phyloP scores from a whole-genome alignment of 2,888 invertebrate species.

The Polyommatus iphigenia region DNA sequence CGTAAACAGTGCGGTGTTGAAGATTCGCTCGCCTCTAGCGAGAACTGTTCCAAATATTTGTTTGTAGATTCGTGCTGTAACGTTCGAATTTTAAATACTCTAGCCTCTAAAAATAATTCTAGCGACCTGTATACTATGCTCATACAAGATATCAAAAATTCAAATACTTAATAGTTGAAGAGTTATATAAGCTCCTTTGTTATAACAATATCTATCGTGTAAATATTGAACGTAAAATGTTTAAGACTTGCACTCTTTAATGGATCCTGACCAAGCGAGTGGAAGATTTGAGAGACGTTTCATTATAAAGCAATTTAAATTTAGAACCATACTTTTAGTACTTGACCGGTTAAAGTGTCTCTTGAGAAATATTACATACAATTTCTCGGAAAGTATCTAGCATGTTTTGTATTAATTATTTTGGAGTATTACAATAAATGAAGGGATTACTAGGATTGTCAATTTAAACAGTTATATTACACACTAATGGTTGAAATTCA shows the following conservation, averaged over 20 bases:
- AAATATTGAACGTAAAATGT: neutral
- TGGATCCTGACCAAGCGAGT: slow-evolving; percentile 9
- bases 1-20: slow-evolving; percentile 1
- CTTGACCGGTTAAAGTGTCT: neutral
- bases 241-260: neutral
- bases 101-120: neutral
- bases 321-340: neutral
- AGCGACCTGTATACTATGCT: neutral
- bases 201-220: neutral
- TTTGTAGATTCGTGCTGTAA: neutral
- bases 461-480: neutral
- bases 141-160: neutral
- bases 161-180: neutral
- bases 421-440: neutral
- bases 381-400: neutral
- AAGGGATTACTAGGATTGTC: neutral
- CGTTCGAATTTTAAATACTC: neutral
- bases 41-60: slow-evolving; percentile 3
- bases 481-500: slow-evolving; percentile 1
- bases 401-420: neutral
- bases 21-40: neutral
- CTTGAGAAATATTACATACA: neutral
- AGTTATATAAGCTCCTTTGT: neutral
- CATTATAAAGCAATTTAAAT: slow-evolving; percentile 9
- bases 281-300: slow-evolving; percentile 8